These are phyloP conservation scores for Brenthis ino DNA, from an alignment of 2,888 invertebrate species.

Conservation along the genomic window DNA sequence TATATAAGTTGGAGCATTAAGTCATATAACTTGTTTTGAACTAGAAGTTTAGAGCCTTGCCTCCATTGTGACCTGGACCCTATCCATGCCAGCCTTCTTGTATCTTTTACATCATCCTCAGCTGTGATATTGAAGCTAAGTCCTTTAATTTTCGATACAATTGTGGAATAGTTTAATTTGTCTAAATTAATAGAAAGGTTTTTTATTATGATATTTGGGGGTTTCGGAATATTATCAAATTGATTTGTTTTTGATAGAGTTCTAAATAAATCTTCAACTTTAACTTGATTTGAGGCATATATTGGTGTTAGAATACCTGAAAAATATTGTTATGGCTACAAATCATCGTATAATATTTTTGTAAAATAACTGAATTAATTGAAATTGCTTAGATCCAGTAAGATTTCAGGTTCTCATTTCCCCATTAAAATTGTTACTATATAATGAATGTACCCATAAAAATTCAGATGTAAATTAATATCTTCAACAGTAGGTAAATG, in stretches of 20 bases:
- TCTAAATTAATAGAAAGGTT: conserved; percentile 42
- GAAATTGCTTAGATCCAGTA: too few species aligned
- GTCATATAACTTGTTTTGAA: conserved; percentile 43
- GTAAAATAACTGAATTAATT: too few species aligned
- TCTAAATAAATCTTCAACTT: conserved; percentile 38
- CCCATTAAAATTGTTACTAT: too few species aligned
- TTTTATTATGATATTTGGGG: conserved; percentile 28
- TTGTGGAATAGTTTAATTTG: conserved; percentile 36
- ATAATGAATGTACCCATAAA: too few species aligned
- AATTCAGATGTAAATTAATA: too few species aligned
- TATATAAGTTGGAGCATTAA: conserved; percentile 51
- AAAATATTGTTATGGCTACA: background rate
- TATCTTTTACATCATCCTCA: conserved; percentile 22
- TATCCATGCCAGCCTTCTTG: conserved; percentile 28
- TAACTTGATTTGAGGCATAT: background rate
- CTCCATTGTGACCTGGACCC: conserved; percentile 7
- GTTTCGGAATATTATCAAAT: background rate
- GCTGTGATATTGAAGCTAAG: conserved; percentile 16
- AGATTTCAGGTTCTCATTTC: too few species aligned
- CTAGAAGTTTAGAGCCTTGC: conserved; percentile 2
- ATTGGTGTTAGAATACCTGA: conserved; percentile 2
- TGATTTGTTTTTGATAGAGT: conserved; percentile 24
- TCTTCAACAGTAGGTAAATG: too few species aligned
- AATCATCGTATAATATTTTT: too few species aligned
- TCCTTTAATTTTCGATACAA: conserved; percentile 33